Percentiles rank a stretch among this genome's conserved stretches.
phyloP scores from a whole-genome alignment of 2,113 vertebrate species.

The Ursus arctos region DNA sequence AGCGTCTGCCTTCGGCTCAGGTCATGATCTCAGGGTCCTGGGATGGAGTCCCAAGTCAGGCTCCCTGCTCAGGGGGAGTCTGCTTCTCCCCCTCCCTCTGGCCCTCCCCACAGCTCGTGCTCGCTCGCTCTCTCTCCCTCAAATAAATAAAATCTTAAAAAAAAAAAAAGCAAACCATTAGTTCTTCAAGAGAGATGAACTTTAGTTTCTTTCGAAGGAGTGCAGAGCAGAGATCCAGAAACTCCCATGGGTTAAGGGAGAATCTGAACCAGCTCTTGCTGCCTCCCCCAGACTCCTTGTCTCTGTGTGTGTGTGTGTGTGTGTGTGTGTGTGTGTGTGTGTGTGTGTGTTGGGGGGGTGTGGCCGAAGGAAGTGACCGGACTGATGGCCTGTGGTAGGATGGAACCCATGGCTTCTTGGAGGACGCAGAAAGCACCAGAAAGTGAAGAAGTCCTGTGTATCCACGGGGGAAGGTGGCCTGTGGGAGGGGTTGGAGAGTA shows the following conservation, averaged over 20 bases:
- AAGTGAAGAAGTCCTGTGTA: neutral
- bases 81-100: neutral
- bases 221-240: neutral
- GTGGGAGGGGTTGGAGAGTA: rapidly evolving
- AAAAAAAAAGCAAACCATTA: neutral
- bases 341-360: neutral
- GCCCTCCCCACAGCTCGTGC: too few relatives aligned
- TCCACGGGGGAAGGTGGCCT: neutral
- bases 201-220: neutral
- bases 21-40: neutral
- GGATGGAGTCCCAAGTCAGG: neutral
- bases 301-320: too few relatives aligned
- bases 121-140: too few relatives aligned
- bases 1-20: neutral
- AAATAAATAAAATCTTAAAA: neutral
- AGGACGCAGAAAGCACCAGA: neutral
- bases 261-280: neutral
- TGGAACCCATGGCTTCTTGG: neutral
- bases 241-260: too few relatives aligned
- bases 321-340: too few relatives aligned
- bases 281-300: neutral
- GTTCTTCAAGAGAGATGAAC: neutral
- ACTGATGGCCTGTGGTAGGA: too few relatives aligned
- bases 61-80: neutral
- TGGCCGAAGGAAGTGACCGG: neutral